Evolutionary conservation across 1,140 invertebrate species (phyloP).

Genomic region (Dendroctonus ponderosae): DNA sequence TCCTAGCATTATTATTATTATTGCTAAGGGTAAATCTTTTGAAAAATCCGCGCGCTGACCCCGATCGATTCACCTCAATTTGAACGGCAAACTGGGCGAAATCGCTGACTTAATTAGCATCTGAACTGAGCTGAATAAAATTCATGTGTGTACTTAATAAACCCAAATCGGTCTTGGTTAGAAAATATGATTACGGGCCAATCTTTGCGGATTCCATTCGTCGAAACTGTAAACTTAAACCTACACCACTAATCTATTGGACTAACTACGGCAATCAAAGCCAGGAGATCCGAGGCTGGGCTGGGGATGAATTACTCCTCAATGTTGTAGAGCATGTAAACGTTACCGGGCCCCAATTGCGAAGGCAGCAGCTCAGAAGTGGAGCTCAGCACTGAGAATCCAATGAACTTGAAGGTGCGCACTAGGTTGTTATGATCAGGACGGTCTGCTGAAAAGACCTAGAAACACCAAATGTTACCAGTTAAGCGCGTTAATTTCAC

Average conservation of each 20-base stretch:
- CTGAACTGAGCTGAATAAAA: no score
- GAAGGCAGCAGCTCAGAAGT: constrained; percentile 72
- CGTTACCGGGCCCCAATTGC: constrained; percentile 60
- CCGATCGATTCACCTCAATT: no score
- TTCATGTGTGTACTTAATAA: no score
- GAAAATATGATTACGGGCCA: no score
- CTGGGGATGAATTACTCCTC: constrained; percentile 57
- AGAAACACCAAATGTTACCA: constrained; percentile 13
- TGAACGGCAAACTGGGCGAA: no score
- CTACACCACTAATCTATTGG: constrained; percentile 1
- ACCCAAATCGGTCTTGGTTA: no score
- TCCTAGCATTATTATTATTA: no score
- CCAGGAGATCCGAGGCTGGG: constrained; percentile 43
- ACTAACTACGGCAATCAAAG: constrained; percentile 16
- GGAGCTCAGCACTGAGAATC: constrained; percentile 82
- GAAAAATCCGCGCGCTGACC: no score
- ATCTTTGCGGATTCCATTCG: no score
- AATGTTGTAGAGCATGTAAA: constrained; percentile 80
- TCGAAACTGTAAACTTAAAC: neutral
- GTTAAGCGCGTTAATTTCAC: neutral
- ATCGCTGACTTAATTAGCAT: no score
- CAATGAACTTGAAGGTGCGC: constrained; percentile 95
- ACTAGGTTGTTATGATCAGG: constrained; percentile 81
- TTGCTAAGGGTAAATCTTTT: no score
- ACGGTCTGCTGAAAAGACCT: constrained; percentile 58